Conservation (phyloP, 2,888 invertebrate genomes). For the Cecidostiba fungosa region DNA sequence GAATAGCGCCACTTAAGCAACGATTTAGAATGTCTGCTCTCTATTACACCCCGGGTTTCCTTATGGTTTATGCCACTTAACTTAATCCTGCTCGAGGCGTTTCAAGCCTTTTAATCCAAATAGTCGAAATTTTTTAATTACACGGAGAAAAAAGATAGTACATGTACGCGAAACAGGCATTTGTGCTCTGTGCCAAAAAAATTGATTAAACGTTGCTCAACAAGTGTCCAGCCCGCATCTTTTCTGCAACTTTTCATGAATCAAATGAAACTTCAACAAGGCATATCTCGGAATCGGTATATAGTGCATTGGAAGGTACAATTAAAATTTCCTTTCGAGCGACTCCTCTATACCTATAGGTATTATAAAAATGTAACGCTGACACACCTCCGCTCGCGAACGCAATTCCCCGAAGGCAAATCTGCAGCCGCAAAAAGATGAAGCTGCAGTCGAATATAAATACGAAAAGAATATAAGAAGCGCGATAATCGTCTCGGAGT, state of each 20-base stretch:
- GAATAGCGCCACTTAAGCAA: constrained; percentile 41
- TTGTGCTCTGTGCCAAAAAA: too few species aligned
- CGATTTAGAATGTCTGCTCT: constrained; percentile 46
- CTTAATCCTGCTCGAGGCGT: neutral
- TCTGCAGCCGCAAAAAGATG: neutral
- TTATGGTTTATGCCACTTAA: constrained; percentile 7
- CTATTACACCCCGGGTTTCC: constrained; percentile 34
- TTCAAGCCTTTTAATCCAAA: too few species aligned
- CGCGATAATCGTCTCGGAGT: constrained; percentile 9
- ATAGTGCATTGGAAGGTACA: too few species aligned
- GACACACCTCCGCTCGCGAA: constrained; percentile 1
- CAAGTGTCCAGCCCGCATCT: too few species aligned
- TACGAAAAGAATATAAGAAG: constrained; percentile 26
- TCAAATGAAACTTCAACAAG: too few species aligned
- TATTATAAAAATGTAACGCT: neutral
- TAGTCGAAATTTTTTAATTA: too few species aligned
- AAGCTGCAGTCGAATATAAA: neutral
- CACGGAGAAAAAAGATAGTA: too few species aligned
- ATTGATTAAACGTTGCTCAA: too few species aligned
- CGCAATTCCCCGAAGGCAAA: constrained; percentile 21
- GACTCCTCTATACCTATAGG: too few species aligned
- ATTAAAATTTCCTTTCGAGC: neutral
- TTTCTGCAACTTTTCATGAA: too few species aligned
- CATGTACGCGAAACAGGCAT: too few species aligned
- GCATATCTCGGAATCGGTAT: neutral